Base-by-base conservation (phyloP, 1,140 invertebrate species). In the Phymorhynchus buccinoides region DNA sequence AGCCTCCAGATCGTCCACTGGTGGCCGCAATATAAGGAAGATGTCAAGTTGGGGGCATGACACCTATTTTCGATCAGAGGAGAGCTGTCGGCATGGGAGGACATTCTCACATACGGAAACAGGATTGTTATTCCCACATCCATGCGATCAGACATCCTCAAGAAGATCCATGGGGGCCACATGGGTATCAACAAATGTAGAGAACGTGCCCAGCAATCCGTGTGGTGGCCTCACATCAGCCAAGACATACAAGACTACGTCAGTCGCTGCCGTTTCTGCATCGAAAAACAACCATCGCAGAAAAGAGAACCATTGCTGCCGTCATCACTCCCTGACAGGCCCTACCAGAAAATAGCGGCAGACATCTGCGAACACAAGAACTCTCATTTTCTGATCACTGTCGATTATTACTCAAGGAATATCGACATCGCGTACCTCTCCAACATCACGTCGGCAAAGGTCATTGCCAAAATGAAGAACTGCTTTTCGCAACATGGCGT, bases 401-500 rank as follows among this genome's bases (percentile, higher is more conserved):
- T 88, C 22, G 84, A 90, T 71, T 90, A 85, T 78, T 86, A 82
- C 41, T 86, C 86, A 62, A 56, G 79, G 18, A 89, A 73, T 37
- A 68, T 87, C 4, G 88, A 88, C 30, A 78, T 86, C 27, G 80
- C 75, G 6, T 66, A 42, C 27, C 71, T 89, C 52, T 30, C 41
- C n/a, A 73, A 48, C 42, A 85, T 71, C n/a, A 87, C 84, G 30
- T 48, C 85, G 7, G 9, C 32, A 22, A 83, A 35, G 12, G 87
- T 89, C 7, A 89, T 89, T 12, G 39, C 77, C 18, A 82, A 85
- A 14, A 42, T 88, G 42, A 89, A 88, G 48, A 62, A 62, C 32
- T 84, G 84, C 3, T 91, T 91, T 82, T 86, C 86, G 1, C 80
- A 77, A 37, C 84, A 88, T 83, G 88, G 88, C 22, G 88, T 90